A percentile compares a stretch with the other conserved stretches of the same genome.
Evolutionary conservation across 2,113 vertebrate species (phyloP).

Genomic region (Muscicapa adusta): DNA sequence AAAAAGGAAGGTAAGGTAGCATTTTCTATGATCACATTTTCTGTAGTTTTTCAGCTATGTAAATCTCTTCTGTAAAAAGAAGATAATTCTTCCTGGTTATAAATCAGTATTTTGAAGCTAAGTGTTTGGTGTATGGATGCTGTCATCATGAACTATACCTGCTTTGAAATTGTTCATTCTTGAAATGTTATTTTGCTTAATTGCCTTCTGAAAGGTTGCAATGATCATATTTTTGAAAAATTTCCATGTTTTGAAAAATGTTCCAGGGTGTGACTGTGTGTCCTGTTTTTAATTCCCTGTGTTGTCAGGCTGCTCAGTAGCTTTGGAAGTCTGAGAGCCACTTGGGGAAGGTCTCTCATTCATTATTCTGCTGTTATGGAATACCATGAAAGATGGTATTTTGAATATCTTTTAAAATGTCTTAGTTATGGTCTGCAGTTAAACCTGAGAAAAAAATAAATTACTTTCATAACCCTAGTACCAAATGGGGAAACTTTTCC

Average conservation of each 20-base stretch:
- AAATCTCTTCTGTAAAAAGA: neutral
- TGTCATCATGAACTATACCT: neutral
- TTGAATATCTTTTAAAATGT: neutral
- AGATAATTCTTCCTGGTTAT: neutral
- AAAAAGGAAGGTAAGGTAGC: conserved; percentile 89
- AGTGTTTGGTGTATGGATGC: neutral
- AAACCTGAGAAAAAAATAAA: neutral
- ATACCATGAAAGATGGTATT: neutral
- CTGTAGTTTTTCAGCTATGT: neutral
- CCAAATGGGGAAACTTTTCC: neutral
- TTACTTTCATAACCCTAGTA: neutral
- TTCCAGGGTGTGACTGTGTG: neutral
- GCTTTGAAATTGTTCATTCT: neutral
- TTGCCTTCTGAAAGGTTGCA: neutral
- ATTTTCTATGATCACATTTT: neutral
- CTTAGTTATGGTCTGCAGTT: neutral
- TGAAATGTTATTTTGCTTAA: neutral
- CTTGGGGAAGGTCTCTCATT: neutral
- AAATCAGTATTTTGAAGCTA: neutral
- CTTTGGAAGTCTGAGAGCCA: neutral
- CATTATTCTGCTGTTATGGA: neutral
- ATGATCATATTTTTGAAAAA: neutral
- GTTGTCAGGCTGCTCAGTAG: neutral
- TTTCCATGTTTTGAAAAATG: neutral
- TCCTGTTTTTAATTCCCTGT: neutral